Conservation (phyloP, 2,888 invertebrate genomes). For the Autographa gamma region DNA sequence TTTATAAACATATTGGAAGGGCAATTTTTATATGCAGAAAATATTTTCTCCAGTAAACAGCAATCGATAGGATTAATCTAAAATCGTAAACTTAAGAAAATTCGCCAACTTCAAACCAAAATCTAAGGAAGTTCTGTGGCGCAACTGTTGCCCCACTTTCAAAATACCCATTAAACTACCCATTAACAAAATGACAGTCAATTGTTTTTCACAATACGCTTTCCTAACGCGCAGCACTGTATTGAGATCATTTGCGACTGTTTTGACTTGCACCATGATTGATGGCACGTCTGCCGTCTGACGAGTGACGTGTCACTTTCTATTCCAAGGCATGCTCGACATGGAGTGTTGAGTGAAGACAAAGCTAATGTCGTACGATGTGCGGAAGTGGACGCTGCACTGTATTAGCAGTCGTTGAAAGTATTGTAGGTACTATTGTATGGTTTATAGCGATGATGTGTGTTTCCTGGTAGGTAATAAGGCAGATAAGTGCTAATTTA, state of each 20-base stretch:
- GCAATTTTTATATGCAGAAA: too few relatives aligned
- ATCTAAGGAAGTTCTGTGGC: too few relatives aligned
- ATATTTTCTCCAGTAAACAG: too few relatives aligned
- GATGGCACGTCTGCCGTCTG: slow-evolving; percentile 39
- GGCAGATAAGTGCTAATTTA: too few relatives aligned
- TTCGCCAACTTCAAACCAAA: too few relatives aligned
- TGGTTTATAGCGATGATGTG: not conserved
- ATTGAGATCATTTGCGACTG: slow-evolving; percentile 28
- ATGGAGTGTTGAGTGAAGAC: slow-evolving; percentile 36
- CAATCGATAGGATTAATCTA: not conserved
- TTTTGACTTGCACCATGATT: slow-evolving; percentile 43
- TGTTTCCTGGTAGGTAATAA: not conserved
- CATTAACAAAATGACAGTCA: slow-evolving; percentile 7
- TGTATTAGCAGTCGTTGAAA: not conserved
- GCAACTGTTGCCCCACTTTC: slow-evolving; percentile 12
- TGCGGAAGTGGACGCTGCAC: slow-evolving; percentile 22
- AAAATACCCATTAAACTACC: slow-evolving; percentile 3
- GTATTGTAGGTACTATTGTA: not conserved
- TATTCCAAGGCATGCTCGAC: slow-evolving; percentile 51
- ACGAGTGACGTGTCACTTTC: slow-evolving; percentile 38
- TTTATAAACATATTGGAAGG: too few relatives aligned
- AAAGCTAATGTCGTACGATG: slow-evolving; percentile 41
- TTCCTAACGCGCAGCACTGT: not conserved
- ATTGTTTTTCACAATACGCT: not conserved
- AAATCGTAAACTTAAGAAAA: too few relatives aligned